Conservation (phyloP, 2,888 invertebrate species). For the Chrysina gloriosa region DNA sequence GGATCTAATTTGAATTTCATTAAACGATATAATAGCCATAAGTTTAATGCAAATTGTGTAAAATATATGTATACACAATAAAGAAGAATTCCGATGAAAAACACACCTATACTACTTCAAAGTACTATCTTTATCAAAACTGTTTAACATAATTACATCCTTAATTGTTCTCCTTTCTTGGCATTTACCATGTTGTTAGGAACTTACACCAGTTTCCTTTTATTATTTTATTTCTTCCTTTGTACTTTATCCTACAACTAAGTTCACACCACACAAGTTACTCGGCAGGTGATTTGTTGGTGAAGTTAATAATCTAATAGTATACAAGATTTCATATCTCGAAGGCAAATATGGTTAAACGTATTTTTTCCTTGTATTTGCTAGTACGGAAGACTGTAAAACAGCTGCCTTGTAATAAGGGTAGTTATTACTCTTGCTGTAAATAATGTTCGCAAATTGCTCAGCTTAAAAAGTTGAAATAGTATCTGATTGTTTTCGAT, state of each 20-base stretch:
- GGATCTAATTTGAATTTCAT: constrained; percentile 35
- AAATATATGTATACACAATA: constrained; percentile 1
- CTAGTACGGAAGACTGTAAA: constrained; percentile 25
- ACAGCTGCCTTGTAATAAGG: constrained; percentile 41
- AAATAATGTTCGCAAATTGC: constrained; percentile 31
- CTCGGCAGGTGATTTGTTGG: constrained; percentile 40
- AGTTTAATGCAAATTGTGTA: constrained; percentile 28
- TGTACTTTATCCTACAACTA: constrained; percentile 35
- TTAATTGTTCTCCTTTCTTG: constrained; percentile 26
- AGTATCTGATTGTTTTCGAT: neutral
- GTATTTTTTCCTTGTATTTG: constrained; percentile 32
- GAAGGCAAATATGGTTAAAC: constrained; percentile 40
- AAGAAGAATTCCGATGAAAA: constrained; percentile 26
- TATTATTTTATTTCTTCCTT: constrained; percentile 15
- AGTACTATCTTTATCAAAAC: constrained; percentile 23
- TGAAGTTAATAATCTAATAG: constrained; percentile 41
- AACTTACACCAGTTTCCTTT: constrained; percentile 10
- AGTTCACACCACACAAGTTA: constrained; percentile 40
- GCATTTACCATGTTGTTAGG: constrained; percentile 22
- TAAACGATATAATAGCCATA: constrained; percentile 22
- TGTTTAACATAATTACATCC: constrained; percentile 34
- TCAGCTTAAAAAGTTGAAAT: neutral
- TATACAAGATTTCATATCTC: constrained; percentile 40
- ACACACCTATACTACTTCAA: constrained; percentile 4
- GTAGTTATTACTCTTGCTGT: constrained; percentile 31